Evolutionary conservation across 2,888 invertebrate genomes (phyloP).

Genomic region (Acleris cristana): DNA sequence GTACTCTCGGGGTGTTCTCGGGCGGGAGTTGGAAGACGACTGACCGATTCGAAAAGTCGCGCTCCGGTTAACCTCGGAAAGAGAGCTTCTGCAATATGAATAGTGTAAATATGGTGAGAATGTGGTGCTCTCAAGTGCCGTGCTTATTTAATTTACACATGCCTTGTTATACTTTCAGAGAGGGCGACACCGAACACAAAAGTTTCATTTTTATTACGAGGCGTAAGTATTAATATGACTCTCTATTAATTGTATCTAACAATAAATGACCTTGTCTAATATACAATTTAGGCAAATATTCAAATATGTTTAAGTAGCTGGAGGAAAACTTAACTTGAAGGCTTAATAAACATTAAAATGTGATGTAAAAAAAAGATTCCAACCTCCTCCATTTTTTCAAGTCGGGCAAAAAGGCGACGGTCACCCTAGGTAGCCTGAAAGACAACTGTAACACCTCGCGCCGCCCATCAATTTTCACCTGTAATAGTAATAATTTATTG

Average conservation of each 20-base stretch:
- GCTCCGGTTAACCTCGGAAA: conserved; percentile 68
- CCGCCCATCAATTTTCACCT: conserved; percentile 42
- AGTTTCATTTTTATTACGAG: too few species aligned
- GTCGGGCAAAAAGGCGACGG: conserved; percentile 11
- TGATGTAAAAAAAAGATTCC: too few species aligned
- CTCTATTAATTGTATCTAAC: too few species aligned
- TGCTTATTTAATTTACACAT: conserved; percentile 74
- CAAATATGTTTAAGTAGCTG: too few species aligned
- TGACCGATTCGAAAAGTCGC: conserved; percentile 58
- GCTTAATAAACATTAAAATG: too few species aligned
- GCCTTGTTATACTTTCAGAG: background rate
- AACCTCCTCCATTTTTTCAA: too few species aligned
- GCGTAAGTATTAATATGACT: too few species aligned
- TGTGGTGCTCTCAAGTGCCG: conserved; percentile 56
- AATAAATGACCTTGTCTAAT: too few species aligned
- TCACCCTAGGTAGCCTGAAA: conserved; percentile 14
- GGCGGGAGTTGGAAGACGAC: conserved; percentile 58
- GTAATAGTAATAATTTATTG: conserved; percentile 46
- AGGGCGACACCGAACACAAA: too few species aligned
- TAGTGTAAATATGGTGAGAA: conserved; percentile 69
- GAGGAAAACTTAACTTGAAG: too few species aligned
- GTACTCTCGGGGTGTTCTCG: conserved; percentile 49
- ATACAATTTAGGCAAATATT: too few species aligned
- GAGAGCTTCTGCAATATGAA: conserved; percentile 69
- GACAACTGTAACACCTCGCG: background rate